A percentile compares a stretch with the other conserved stretches of the same genome.
Evolutionary conservation across 2,113 vertebrate species (phyloP).

Genomic region (Fulmarus glacialis): DNA sequence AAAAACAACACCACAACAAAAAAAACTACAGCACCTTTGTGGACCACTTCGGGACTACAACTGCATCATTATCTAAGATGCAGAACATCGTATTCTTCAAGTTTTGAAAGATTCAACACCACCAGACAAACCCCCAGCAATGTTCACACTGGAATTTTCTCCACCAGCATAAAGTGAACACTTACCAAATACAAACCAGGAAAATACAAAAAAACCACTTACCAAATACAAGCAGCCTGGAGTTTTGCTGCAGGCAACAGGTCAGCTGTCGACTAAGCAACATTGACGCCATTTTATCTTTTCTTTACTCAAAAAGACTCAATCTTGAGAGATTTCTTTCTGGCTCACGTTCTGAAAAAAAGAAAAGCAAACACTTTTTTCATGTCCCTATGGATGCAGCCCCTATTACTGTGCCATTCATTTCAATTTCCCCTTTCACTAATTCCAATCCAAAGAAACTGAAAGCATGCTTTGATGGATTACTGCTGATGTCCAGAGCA

Average conservation of each 20-base stretch:
- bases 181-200: constrained; percentile 65
- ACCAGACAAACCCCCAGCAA: not conserved
- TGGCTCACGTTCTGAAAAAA: not conserved
- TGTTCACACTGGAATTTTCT: not conserved
- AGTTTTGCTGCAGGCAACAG: constrained; percentile 76
- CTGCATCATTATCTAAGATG: not conserved
- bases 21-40: not conserved
- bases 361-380: not conserved
- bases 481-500: not conserved
- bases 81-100: not conserved
- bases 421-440: not conserved
- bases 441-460: not conserved
- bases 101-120: not conserved
- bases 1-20: not conserved
- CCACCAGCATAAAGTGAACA: accelerated
- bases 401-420: not conserved
- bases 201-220: constrained; percentile 11
- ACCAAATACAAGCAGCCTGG: constrained; percentile 78
- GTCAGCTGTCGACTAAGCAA: constrained; percentile 81
- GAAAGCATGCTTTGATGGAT: not conserved
- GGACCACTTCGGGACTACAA: not conserved
- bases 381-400: not conserved
- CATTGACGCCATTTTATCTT: constrained; percentile 81
- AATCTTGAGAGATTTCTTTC: not conserved
- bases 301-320: not conserved